Conservation (phyloP, 2,888 invertebrate genomes). For the Pheosia tremula region DNA sequence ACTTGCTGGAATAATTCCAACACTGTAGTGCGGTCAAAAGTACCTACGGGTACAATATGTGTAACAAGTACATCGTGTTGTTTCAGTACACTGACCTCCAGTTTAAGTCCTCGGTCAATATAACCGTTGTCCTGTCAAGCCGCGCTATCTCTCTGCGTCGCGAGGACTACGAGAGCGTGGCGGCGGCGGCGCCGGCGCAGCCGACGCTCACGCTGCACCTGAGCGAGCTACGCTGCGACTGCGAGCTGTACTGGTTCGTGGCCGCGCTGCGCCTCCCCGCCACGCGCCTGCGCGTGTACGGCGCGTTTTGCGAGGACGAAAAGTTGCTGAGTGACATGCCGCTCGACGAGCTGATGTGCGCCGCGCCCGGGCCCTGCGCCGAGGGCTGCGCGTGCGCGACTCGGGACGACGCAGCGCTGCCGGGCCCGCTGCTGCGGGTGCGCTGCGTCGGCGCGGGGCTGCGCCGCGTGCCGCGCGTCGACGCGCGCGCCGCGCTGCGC, state of each 20-base stretch:
- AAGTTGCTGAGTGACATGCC: not conserved
- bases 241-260: slow-evolving; percentile 2
- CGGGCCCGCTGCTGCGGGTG: not conserved
- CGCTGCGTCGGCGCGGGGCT: no score
- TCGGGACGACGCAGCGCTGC: not conserved
- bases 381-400: not conserved
- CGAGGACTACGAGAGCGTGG: not conserved
- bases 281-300: not conserved
- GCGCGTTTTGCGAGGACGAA: not conserved
- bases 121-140: not conserved
- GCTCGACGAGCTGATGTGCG: not conserved
- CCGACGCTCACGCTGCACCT: slow-evolving; percentile 16
- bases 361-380: not conserved
- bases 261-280: slow-evolving; percentile 2
- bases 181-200: not conserved
- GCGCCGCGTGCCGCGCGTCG: no score
- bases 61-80: not conserved
- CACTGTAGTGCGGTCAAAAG: no score
- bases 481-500: no score
- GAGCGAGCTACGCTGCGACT: slow-evolving; percentile 17
- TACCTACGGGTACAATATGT: no score
- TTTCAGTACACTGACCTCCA: not conserved
- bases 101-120: not conserved
- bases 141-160: not conserved
- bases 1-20: no score